These are phyloP conservation scores for Aix galericulata DNA, from an alignment of 2,113 vertebrate species.

Conservation along the genomic window DNA sequence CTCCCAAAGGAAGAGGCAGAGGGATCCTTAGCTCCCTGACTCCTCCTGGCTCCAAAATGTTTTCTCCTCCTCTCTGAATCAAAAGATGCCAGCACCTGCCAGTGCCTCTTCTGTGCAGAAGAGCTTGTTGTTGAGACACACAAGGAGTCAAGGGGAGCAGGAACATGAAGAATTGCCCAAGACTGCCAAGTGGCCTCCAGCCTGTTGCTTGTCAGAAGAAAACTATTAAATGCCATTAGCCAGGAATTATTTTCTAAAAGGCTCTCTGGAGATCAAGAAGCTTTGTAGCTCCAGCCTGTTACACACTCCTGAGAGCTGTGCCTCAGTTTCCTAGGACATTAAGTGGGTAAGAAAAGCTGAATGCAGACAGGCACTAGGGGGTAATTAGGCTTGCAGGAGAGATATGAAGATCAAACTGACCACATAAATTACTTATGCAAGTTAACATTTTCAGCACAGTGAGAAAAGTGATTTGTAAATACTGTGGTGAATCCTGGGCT, in stretches of 20 bases:
- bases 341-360: not conserved
- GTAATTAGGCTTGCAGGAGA: not conserved
- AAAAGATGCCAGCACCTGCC: not conserved
- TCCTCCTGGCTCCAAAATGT: not conserved
- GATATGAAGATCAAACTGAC: not conserved
- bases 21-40: not conserved
- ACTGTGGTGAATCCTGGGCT: not conserved
- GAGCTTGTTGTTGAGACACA: not conserved
- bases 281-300: not conserved
- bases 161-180: not conserved
- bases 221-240: not conserved
- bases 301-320: rapidly evolving
- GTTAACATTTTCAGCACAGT: not conserved
- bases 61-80: not conserved
- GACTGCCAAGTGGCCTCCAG: not conserved
- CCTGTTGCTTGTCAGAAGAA: not conserved
- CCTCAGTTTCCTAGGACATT: not conserved
- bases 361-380: not conserved
- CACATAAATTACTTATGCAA: not conserved
- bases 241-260: not conserved
- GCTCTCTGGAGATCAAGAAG: not conserved
- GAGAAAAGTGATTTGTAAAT: not conserved
- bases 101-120: not conserved
- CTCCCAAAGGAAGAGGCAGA: not conserved
- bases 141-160: not conserved